phyloP scores from a whole-genome alignment of 1,140 invertebrate species.

The Maconellicoccus hirsutus region DNA sequence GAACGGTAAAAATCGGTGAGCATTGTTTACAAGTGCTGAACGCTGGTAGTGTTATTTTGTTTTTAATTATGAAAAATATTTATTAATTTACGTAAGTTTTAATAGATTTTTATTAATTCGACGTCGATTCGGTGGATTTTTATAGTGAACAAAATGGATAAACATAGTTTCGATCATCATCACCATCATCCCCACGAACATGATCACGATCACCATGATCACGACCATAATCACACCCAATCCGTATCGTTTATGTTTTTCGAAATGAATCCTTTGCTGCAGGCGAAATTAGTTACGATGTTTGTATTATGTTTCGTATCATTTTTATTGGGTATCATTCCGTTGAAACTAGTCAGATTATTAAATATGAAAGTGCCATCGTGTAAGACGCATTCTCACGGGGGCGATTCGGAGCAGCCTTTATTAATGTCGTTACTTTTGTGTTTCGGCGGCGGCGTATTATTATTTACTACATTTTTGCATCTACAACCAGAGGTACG shows the following conservation, averaged over 20 bases:
- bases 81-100: too few species aligned
- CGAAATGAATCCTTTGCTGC: not conserved
- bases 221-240: not conserved
- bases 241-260: not conserved
- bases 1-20: too few species aligned
- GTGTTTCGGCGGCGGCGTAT: conserved; percentile 69
- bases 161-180: not conserved
- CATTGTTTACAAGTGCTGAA: too few species aligned
- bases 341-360: conserved; percentile 41
- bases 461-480: conserved; percentile 62
- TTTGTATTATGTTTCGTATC: conserved; percentile 50
- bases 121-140: not conserved
- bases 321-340: conserved; percentile 52
- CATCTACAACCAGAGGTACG: conserved; percentile 66
- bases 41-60: not conserved
- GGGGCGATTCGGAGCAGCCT: conserved; percentile 35
- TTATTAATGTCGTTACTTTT: conserved; percentile 48
- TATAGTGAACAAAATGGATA: not conserved
- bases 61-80: too few species aligned
- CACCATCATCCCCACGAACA: not conserved
- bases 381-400: conserved; percentile 12
- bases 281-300: conserved; percentile 57
- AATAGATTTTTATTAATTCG: not conserved
- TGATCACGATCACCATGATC: not conserved
- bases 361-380: conserved; percentile 29